Evolutionary conservation across 2,888 invertebrate genomes (phyloP), one percentile per base, ranked within the genome.

Genomic region (Vanessa cardui): DNA sequence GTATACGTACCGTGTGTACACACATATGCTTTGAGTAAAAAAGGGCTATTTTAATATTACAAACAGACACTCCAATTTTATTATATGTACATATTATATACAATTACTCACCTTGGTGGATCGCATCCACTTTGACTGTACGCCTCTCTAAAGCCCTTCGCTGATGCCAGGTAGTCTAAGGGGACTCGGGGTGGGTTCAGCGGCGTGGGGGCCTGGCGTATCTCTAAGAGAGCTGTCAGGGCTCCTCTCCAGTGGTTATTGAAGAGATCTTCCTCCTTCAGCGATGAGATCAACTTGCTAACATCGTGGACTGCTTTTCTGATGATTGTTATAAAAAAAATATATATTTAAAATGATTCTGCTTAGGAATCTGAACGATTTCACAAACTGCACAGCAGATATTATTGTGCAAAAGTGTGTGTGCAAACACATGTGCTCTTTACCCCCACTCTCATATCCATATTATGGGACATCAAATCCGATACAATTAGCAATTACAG

Each of bases 51-150:
- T n/a, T n/a, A n/a, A n/a, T n/a, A n/a, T n/a, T n/a, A n/a, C n/a
- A n/a, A n/a, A n/a, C n/a, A n/a, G n/a, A n/a, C n/a, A n/a, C n/a
- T n/a, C n/a, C n/a, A n/a, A n/a, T n/a, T n/a, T n/a, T n/a, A n/a
- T n/a, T n/a, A n/a, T n/a, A 26, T 3, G 26, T 26, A 26, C 4
- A 26, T 26, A 4, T 26, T 26, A 93, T 54, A 93, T 93, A 76
- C 76, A 39, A 54, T 33, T 20, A 21, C 64, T 61, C 12, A 74
- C 88, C 96, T 92, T 0, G 96, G 95, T 0, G 95, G 95, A 81
- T 95, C 94, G 74, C 96, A 96, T 0, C 95, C 95, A 0, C 94
- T 93, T 76, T 95, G 95, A 76, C 95, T 95, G 74, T 95, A 95
- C 0, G 95, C 95, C 64, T 94, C 94, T 50, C 94, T 87, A 76